Conservation (phyloP, 2,888 invertebrate genomes). For the Xanthia togata region DNA sequence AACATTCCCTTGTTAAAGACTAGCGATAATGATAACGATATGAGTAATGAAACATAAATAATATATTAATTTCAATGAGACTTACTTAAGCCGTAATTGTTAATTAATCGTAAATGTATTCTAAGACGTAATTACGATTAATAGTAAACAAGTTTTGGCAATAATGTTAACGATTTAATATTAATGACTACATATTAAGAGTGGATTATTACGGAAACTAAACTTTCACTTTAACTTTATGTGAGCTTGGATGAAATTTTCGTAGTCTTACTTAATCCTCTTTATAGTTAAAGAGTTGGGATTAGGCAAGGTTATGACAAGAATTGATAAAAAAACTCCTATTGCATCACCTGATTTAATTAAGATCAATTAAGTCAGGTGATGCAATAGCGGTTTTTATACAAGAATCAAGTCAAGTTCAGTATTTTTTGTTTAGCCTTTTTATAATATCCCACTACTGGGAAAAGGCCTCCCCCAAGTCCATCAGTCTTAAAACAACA, state of each 20-base stretch:
- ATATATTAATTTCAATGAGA: slow-evolving; percentile 37
- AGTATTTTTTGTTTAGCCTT: background rate
- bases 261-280: background rate
- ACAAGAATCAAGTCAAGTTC: background rate
- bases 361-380: too few species aligned
- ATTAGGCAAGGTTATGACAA: background rate
- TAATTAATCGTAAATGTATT: slow-evolving; percentile 38
- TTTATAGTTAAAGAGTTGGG: background rate
- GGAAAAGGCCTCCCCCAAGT: background rate
- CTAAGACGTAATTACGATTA: slow-evolving; percentile 40
- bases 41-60: slow-evolving; percentile 3
- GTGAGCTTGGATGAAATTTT: background rate
- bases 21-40: background rate
- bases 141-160: slow-evolving; percentile 41
- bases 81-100: slow-evolving; percentile 39
- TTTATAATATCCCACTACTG: background rate
- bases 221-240: slow-evolving; percentile 10
- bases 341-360: background rate
- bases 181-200: slow-evolving; percentile 33
- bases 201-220: slow-evolving; percentile 26
- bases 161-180: slow-evolving; percentile 45
- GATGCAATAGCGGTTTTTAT: too few species aligned
- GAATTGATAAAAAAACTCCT: too few species aligned
- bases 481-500: background rate
- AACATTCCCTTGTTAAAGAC: background rate